Percentiles rank a stretch among this genome's conserved stretches.
Evolutionary conservation across 2,888 invertebrate species (phyloP).

Genomic region (Scaptomyza polygonia): DNA sequence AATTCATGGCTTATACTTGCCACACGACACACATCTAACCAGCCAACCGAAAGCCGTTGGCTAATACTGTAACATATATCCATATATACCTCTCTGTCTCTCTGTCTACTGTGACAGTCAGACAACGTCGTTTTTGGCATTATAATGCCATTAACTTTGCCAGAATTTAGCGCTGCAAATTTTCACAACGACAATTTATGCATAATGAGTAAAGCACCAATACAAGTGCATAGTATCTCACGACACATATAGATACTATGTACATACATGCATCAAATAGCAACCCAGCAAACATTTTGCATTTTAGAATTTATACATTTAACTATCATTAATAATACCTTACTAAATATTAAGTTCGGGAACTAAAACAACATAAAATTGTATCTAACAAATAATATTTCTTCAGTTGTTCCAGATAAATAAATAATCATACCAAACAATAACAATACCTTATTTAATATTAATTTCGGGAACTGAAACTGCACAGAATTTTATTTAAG

Average conservation of each 20-base stretch:
- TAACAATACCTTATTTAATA: too few species aligned
- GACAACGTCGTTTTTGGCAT: constrained; percentile 60
- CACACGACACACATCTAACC: constrained; percentile 15
- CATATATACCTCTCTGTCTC: neutral
- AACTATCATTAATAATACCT: too few species aligned
- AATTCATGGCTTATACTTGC: constrained; percentile 28
- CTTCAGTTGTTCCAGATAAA: too few species aligned
- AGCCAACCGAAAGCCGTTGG: constrained; percentile 27
- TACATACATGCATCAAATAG: neutral
- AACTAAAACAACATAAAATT: too few species aligned
- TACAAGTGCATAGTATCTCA: constrained; percentile 12
- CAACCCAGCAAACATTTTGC: constrained; percentile 54
- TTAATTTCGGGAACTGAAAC: too few species aligned
- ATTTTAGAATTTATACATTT: too few species aligned
- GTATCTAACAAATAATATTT: too few species aligned
- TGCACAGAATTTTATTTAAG: too few species aligned
- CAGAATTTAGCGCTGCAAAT: constrained; percentile 77
- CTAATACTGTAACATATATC: constrained; percentile 39
- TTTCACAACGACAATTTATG: constrained; percentile 72
- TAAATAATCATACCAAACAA: too few species aligned
- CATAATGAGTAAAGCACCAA: constrained; percentile 69
- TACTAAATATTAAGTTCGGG: too few species aligned
- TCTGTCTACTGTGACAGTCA: constrained; percentile 13
- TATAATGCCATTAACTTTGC: constrained; percentile 82
- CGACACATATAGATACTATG: too few species aligned